Conservation (phyloP, 2,888 invertebrate species). For the Meteorus colon region DNA sequence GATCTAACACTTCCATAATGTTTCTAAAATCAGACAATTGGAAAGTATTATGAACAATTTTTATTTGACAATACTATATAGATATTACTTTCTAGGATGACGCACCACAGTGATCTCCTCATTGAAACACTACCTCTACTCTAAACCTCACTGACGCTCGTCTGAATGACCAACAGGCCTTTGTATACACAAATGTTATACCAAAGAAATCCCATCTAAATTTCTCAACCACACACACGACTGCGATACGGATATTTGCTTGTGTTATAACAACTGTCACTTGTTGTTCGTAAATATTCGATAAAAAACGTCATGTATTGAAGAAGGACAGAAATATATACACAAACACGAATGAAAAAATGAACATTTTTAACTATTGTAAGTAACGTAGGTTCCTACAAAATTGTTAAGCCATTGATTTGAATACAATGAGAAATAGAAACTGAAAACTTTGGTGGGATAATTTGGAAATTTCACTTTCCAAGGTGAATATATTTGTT, state of each 20-base stretch:
- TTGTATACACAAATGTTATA: neutral
- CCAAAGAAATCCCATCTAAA: neutral
- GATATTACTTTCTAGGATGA: constrained; percentile 22
- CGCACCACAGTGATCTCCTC: constrained; percentile 15
- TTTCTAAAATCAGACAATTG: neutral
- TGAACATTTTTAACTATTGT: neutral
- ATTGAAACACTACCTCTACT: constrained; percentile 13
- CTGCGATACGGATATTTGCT: neutral
- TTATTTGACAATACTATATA: neutral
- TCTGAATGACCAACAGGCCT: neutral
- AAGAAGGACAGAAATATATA: neutral
- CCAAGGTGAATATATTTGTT: no score
- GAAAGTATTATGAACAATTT: constrained; percentile 15
- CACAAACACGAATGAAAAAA: neutral
- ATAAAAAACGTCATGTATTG: neutral
- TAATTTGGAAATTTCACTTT: no score
- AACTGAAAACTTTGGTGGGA: no score
- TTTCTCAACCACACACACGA: neutral
- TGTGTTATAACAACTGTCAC: constrained; percentile 6
- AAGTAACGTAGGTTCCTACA: neutral
- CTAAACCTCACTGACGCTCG: neutral
- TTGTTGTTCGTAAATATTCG: constrained; percentile 14
- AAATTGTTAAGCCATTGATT: neutral
- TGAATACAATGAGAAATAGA: no score
- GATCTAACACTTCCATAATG: constrained; percentile 69